Evolutionary conservation across 2,888 invertebrate species (phyloP).

Genomic region (Heliconius ismenius): DNA sequence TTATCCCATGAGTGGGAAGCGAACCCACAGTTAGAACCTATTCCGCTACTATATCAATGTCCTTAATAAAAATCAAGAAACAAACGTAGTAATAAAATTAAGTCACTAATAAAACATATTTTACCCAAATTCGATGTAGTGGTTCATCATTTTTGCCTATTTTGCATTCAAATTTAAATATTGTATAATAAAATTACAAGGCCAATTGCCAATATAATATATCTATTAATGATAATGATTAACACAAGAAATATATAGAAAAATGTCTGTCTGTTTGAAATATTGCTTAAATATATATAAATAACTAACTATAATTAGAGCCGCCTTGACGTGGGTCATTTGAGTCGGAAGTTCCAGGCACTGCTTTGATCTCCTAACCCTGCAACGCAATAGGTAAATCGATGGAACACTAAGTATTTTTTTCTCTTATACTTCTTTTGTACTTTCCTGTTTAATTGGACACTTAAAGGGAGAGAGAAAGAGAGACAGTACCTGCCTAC

Average conservation of each 20-base stretch:
- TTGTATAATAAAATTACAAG: conserved; percentile 3
- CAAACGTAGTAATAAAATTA: neutral
- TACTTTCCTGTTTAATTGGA: too few relatives aligned
- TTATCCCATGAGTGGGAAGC: neutral
- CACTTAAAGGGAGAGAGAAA: too few relatives aligned
- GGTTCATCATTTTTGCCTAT: conserved; percentile 4
- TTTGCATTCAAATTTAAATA: conserved; percentile 2
- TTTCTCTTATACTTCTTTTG: too few relatives aligned
- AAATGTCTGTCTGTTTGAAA: neutral
- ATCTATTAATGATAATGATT: neutral
- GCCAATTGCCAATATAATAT: neutral
- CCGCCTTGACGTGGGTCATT: too few relatives aligned
- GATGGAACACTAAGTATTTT: too few relatives aligned
- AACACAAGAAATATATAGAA: neutral
- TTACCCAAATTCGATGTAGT: neutral
- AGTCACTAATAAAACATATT: conserved; percentile 7
- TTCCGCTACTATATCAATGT: neutral
- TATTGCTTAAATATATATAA: too few relatives aligned
- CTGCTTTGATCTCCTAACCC: too few relatives aligned
- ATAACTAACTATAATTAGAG: too few relatives aligned
- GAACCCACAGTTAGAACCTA: neutral
- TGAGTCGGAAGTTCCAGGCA: too few relatives aligned
- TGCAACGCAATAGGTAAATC: too few relatives aligned
- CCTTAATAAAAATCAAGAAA: neutral
- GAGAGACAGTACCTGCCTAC: too few relatives aligned